phyloP scores from a whole-genome alignment of 2,797 vertebrate species.

The Chrosomus eos region DNA sequence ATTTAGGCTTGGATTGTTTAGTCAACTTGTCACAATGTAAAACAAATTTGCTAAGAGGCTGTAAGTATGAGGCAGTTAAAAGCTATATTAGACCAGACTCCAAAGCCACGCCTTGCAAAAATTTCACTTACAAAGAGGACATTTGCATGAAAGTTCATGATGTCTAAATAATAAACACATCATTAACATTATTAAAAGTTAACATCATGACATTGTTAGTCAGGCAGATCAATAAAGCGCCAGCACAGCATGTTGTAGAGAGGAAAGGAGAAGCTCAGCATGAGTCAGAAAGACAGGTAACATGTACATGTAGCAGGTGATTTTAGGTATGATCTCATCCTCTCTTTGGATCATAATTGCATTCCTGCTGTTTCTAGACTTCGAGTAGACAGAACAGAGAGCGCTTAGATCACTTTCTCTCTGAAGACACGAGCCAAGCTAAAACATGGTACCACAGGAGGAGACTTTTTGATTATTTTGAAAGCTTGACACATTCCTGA shows the following conservation, averaged over 20 bases:
- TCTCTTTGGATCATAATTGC: constrained; percentile 37
- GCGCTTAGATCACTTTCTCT: constrained; percentile 14
- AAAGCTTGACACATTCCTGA: neutral
- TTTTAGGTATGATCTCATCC: constrained; percentile 36
- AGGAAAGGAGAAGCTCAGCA: constrained; percentile 29
- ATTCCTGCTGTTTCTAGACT: constrained; percentile 28
- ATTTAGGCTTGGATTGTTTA: neutral
- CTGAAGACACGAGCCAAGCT: constrained; percentile 26
- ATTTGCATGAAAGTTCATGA: neutral
- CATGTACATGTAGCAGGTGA: constrained; percentile 25
- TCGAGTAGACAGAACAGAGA: constrained; percentile 9
- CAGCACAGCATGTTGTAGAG: neutral
- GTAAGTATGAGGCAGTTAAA: neutral
- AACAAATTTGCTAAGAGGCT: neutral
- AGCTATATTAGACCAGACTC: neutral
- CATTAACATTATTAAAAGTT: neutral
- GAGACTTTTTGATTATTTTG: constrained; percentile 12
- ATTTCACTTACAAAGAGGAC: neutral
- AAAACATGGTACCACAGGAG: constrained; percentile 6
- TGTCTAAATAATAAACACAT: neutral
- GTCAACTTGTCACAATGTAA: neutral
- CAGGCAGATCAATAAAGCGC: neutral
- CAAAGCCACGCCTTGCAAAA: neutral
- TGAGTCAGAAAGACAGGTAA: constrained; percentile 20
- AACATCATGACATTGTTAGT: neutral